A percentile compares a stretch with the other conserved stretches of the same genome.
Conservation (phyloP, 2,113 vertebrate species). For the Urocolius indicus region DNA sequence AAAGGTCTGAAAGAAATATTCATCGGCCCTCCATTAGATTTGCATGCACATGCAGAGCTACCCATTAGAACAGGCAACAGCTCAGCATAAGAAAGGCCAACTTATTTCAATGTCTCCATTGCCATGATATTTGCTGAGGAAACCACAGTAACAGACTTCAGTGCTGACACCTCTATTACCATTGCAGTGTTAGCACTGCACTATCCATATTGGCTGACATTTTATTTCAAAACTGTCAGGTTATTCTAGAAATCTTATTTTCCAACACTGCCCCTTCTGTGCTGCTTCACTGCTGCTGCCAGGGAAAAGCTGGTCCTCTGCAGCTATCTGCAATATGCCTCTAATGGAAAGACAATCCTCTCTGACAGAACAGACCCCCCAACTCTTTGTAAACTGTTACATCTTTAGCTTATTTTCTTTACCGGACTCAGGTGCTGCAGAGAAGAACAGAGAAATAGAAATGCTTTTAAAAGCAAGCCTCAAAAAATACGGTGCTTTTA, state of each 20-base stretch:
- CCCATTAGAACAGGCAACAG: neutral
- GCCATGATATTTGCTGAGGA: neutral
- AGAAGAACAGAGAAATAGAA: neutral
- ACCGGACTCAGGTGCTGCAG: neutral
- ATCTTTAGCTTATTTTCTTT: neutral
- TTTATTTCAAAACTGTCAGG: neutral
- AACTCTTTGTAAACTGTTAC: neutral
- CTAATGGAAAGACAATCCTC: neutral
- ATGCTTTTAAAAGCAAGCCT: neutral
- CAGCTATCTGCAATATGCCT: neutral
- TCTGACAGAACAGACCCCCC: neutral
- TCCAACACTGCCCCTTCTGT: neutral
- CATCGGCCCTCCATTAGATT: neutral
- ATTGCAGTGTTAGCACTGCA: neutral
- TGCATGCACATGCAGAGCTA: neutral
- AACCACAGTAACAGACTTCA: neutral
- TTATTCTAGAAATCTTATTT: neutral
- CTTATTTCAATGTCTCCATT: neutral
- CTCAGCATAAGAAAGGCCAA: neutral
- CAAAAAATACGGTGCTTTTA: neutral
- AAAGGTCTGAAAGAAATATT: neutral
- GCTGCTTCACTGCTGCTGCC: neutral
- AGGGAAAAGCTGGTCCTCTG: neutral
- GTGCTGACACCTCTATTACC: neutral
- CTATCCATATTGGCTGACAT: neutral